These are phyloP conservation scores for Chloroceryle amazona DNA, from an alignment of 2,797 vertebrate species.

Conservation along the genomic window DNA sequence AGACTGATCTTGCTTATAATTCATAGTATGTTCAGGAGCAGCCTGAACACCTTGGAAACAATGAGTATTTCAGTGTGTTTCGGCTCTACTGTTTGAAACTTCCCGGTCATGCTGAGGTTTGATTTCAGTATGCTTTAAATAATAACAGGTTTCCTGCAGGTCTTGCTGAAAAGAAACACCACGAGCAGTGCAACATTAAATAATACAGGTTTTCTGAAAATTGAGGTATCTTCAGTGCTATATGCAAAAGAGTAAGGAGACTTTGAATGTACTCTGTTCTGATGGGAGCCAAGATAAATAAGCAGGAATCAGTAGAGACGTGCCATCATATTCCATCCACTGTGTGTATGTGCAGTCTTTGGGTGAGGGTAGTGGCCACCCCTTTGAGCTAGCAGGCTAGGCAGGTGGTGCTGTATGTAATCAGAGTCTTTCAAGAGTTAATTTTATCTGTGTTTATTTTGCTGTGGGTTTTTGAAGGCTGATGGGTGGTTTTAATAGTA, in stretches of 20 bases:
- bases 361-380: background rate
- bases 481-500: background rate
- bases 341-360: fast-evolving
- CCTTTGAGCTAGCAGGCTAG: background rate
- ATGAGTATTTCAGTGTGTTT: background rate
- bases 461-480: background rate
- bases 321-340: background rate
- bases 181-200: background rate
- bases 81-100: background rate
- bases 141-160: background rate
- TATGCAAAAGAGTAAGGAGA: background rate
- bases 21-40: background rate
- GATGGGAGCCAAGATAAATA: background rate
- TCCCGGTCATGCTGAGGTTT: background rate
- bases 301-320: background rate
- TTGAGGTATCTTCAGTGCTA: background rate
- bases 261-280: background rate
- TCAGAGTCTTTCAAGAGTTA: background rate
- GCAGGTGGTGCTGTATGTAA: background rate
- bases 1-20: background rate
- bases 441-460: background rate
- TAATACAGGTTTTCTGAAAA: background rate
- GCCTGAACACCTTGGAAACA: background rate
- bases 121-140: background rate
- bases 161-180: background rate